These are phyloP conservation scores for Camelus bactrianus DNA, from an alignment of 2,113 vertebrate species.

Conservation along the genomic window DNA sequence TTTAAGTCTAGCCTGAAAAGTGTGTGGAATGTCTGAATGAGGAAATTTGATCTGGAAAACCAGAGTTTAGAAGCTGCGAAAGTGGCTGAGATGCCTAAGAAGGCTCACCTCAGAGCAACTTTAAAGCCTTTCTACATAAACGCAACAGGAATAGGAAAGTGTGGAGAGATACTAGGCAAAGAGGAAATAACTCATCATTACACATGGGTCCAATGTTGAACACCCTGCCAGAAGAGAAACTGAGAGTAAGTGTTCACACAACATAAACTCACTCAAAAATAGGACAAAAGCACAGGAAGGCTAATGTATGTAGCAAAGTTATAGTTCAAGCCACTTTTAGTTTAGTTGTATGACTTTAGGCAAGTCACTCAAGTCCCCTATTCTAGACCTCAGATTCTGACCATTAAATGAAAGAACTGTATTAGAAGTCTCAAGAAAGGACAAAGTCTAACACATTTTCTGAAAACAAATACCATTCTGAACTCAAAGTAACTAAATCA, in stretches of 20 bases:
- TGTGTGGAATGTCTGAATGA: not conserved
- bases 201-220: not conserved
- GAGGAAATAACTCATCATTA: conserved; percentile 57
- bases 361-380: not conserved
- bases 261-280: not conserved
- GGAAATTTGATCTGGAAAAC: not conserved
- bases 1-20: not conserved
- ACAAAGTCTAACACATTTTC: not conserved
- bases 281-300: not conserved
- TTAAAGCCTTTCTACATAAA: conserved; percentile 5
- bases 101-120: not conserved
- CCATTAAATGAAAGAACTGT: not conserved
- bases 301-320: not conserved
- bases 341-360: not conserved
- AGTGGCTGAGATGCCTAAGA: not conserved
- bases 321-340: not conserved
- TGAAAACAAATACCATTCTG: not conserved
- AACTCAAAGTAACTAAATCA: conserved; percentile 38
- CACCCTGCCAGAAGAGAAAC: conserved; percentile 3
- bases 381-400: not conserved
- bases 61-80: not conserved
- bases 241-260: not conserved
- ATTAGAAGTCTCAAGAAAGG: conserved; percentile 10
- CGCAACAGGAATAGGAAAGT: conserved; percentile 3
- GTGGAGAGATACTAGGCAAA: not conserved